phyloP scores from a whole-genome alignment of 2,113 vertebrate genomes.

The Glaucomys volans region DNA sequence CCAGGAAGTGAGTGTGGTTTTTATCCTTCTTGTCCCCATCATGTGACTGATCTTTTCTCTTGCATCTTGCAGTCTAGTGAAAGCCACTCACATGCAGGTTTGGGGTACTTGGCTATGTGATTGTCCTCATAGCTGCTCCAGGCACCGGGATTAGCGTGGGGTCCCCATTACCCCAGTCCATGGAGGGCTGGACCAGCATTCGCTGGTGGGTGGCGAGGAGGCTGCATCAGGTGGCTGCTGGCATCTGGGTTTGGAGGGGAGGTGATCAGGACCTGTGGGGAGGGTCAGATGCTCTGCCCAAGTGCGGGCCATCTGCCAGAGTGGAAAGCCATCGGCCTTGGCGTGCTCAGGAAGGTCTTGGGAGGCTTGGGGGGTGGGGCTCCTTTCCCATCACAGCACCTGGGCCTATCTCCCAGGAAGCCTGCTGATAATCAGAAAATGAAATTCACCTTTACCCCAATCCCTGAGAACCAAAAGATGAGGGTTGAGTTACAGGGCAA shows the following conservation, averaged over 20 bases:
- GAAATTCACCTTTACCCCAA: slow-evolving; percentile 50
- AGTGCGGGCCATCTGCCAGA: neutral
- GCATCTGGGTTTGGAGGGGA: neutral
- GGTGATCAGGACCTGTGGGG: no score
- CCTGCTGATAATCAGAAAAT: slow-evolving; percentile 67
- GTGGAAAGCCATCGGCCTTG: neutral
- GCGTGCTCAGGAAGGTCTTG: neutral
- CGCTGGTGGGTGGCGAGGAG: neutral
- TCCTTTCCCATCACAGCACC: neutral
- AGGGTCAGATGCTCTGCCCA: accelerated
- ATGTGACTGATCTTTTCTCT: neutral
- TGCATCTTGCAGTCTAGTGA: neutral
- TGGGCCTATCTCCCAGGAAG: neutral
- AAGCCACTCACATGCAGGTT: neutral
- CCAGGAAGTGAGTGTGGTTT: accelerated
- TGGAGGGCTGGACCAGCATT: no score
- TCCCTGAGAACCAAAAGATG: slow-evolving; percentile 16
- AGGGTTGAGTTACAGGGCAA: neutral
- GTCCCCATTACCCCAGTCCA: accelerated
- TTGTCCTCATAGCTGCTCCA: accelerated
- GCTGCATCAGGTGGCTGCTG: neutral
- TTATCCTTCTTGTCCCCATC: accelerated
- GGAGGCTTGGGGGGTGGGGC: accelerated
- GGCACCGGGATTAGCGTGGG: neutral
- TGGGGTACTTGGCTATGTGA: accelerated